phyloP scores from a whole-genome alignment of 1,140 invertebrate genomes.

The Diorhabda elongata region DNA sequence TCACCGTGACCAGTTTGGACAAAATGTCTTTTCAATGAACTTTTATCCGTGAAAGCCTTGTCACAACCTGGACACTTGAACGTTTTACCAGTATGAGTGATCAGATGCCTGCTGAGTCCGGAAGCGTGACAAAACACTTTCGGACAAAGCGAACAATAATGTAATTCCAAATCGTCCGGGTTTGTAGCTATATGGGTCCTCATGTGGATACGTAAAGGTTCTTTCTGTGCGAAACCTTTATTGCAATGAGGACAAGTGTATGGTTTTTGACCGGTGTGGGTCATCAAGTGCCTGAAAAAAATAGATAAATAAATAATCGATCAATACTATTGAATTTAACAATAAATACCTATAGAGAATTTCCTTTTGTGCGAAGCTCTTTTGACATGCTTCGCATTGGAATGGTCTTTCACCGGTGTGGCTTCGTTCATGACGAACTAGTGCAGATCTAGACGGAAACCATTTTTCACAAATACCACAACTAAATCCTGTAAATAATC shows the following conservation, averaged over 20 bases:
- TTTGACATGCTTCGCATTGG: constrained; percentile 66
- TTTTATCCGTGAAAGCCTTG: constrained; percentile 67
- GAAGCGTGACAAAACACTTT: constrained; percentile 66
- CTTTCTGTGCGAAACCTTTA: constrained; percentile 69
- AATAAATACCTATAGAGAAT: constrained; percentile 74
- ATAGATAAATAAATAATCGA: neutral
- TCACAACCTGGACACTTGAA: constrained; percentile 64
- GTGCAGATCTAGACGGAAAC: constrained; percentile 75
- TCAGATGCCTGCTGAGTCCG: constrained; percentile 65
- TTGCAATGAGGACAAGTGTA: constrained; percentile 72
- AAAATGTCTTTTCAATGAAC: constrained; percentile 60
- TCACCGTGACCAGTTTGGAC: constrained; percentile 30
- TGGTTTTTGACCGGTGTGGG: constrained; percentile 81
- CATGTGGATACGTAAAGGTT: constrained; percentile 61
- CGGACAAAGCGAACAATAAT: constrained; percentile 64
- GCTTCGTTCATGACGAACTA: constrained; percentile 72
- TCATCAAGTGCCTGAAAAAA: constrained; percentile 69
- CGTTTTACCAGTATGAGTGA: constrained; percentile 63
- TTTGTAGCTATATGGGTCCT: constrained; percentile 56
- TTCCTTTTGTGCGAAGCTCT: constrained; percentile 73
- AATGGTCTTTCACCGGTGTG: constrained; percentile 76
- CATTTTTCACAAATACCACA: constrained; percentile 70
- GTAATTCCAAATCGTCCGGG: constrained; percentile 56
- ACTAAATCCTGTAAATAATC: constrained; percentile 48
- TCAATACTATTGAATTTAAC: neutral